phyloP scores from a whole-genome alignment of 2,888 invertebrate species.

The Plemyria rubiginata region DNA sequence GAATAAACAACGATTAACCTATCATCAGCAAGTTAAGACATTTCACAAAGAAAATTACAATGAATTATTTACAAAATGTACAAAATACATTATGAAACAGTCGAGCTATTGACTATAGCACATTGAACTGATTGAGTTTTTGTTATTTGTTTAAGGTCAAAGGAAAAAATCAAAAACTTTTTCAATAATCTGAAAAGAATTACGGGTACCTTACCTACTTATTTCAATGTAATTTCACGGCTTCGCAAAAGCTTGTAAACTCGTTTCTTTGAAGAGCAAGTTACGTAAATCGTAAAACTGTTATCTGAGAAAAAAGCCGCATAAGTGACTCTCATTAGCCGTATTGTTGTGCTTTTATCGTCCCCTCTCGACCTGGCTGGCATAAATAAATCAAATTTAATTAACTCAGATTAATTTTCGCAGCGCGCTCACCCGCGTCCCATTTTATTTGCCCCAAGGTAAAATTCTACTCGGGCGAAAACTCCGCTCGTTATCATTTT shows the following conservation, averaged over 20 bases:
- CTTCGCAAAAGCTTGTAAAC: constrained; percentile 50
- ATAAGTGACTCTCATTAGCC: constrained; percentile 81
- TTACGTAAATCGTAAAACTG: constrained; percentile 72
- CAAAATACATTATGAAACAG: too few species aligned
- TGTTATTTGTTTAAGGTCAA: background rate
- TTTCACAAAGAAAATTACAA: too few species aligned
- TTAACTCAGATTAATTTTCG: constrained; percentile 85
- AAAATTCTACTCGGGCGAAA: constrained; percentile 66
- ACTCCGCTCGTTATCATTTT: constrained; percentile 63
- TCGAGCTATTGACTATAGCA: too few species aligned
- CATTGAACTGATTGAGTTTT: background rate
- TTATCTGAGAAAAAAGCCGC: constrained; percentile 75
- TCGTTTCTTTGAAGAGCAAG: constrained; percentile 60
- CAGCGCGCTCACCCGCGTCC: constrained; percentile 68
- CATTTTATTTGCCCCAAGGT: constrained; percentile 77
- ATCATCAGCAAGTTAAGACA: too few species aligned
- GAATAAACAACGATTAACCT: background rate
- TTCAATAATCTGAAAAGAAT: constrained; percentile 22
- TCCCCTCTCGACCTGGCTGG: constrained; percentile 63
- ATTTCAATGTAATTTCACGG: constrained; percentile 38
- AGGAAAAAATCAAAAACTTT: constrained; percentile 2
- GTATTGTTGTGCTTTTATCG: constrained; percentile 81
- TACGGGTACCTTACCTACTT: background rate
- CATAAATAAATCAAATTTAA: constrained; percentile 85
- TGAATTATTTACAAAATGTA: too few species aligned